Conservation (phyloP, 2,888 invertebrate species). For the Agriopis marginaria region DNA sequence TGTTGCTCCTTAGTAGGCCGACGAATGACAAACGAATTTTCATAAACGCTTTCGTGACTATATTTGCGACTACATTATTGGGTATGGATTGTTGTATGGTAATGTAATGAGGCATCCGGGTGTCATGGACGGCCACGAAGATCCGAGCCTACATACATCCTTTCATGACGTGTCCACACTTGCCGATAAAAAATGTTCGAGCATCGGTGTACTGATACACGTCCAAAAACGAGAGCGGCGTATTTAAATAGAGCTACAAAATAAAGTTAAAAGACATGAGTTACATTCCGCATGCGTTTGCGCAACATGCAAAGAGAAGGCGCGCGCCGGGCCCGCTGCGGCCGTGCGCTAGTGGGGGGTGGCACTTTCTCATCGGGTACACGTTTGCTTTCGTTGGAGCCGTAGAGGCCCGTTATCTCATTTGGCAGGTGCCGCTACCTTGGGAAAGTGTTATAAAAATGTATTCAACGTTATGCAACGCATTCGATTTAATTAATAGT, state of each 20-base stretch:
- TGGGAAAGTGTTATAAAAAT: slow-evolving; percentile 82
- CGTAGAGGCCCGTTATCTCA: slow-evolving; percentile 79
- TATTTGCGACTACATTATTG: slow-evolving; percentile 55
- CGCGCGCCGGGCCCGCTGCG: slow-evolving; percentile 50
- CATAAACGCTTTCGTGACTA: slow-evolving; percentile 54
- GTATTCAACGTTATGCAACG: slow-evolving; percentile 72
- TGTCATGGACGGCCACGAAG: slow-evolving; percentile 55
- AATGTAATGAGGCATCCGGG: slow-evolving; percentile 59
- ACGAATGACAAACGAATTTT: slow-evolving; percentile 31
- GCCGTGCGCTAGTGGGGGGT: slow-evolving; percentile 54
- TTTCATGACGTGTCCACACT: not conserved
- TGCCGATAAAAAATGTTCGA: slow-evolving; percentile 9
- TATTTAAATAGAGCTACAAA: slow-evolving; percentile 32
- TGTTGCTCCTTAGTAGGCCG: slow-evolving; percentile 19
- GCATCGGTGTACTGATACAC: slow-evolving; percentile 32
- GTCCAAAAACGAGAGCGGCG: slow-evolving; percentile 42
- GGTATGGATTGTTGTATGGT: slow-evolving; percentile 58
- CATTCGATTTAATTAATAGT: slow-evolving; percentile 43
- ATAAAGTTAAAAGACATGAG: slow-evolving; percentile 56
- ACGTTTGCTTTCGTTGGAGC: slow-evolving; percentile 83
- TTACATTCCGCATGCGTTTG: slow-evolving; percentile 74
- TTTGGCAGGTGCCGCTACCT: slow-evolving; percentile 81
- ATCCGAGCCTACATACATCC: slow-evolving; percentile 35
- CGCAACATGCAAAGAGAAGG: slow-evolving; percentile 81
- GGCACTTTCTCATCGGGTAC: slow-evolving; percentile 79